A percentile compares a stretch with the other conserved stretches of the same genome.
phyloP scores from a whole-genome alignment of 2,113 vertebrate genomes.

The Corythornis madagascariensis region DNA sequence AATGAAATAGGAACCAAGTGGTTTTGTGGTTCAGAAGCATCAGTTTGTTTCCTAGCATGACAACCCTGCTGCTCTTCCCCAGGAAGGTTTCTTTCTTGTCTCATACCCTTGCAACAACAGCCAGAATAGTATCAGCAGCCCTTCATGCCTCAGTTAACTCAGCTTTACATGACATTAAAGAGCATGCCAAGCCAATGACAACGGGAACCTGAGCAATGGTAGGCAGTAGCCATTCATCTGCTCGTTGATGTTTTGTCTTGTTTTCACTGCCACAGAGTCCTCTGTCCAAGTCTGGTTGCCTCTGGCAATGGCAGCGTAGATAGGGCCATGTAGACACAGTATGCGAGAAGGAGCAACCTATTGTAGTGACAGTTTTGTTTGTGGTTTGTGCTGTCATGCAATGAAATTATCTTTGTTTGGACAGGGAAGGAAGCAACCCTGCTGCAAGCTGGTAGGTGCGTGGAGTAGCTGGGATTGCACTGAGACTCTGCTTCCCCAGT shows the following conservation, averaged over 20 bases:
- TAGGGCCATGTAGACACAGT: not conserved
- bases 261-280: constrained; percentile 18
- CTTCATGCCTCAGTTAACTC: constrained; percentile 18
- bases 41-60: not conserved
- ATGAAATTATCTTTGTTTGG: not conserved
- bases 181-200: not conserved
- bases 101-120: not conserved
- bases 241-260: constrained; percentile 11
- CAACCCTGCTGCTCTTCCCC: not conserved
- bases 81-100: constrained; percentile 33
- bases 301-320: not conserved
- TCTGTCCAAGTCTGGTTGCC: not conserved
- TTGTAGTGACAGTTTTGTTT: not conserved
- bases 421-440: not conserved
- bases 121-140: constrained; percentile 27
- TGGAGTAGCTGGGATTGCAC: not conserved
- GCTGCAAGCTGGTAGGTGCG: not conserved
- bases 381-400: not conserved
- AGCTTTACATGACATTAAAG: constrained; percentile 24
- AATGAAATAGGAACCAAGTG: not conserved
- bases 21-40: not conserved
- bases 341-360: not conserved
- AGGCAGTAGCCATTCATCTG: not conserved
- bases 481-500: not conserved
- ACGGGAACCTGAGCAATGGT: not conserved